These are phyloP conservation scores for Salvelinus sp. DNA, from an alignment of 2,113 vertebrate species.

Conservation along the genomic window DNA sequence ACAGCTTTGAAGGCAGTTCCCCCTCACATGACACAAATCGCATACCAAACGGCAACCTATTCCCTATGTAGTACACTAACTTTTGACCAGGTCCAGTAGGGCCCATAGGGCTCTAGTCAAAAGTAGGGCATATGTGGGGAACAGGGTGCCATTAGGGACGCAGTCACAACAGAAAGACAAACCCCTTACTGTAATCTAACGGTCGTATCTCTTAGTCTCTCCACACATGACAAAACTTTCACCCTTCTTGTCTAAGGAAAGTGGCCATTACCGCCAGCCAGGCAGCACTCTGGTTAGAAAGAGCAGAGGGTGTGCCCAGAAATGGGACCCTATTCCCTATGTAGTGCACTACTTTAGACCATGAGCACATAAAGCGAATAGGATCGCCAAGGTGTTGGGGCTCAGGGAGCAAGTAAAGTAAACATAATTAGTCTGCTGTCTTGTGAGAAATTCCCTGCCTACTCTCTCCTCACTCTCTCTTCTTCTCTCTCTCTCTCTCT, in stretches of 20 bases:
- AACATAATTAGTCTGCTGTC: constrained; percentile 61
- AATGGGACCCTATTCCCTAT: too few species aligned
- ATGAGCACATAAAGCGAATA: constrained; percentile 14
- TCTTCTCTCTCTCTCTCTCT: too few species aligned
- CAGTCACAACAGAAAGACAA: constrained; percentile 5
- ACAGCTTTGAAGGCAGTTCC: constrained; percentile 61
- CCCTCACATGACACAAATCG: background rate
- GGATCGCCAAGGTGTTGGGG: too few species aligned
- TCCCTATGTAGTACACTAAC: too few species aligned
- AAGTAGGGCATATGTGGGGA: too few species aligned
- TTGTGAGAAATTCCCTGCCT: constrained; percentile 41
- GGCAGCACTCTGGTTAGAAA: constrained; percentile 47
- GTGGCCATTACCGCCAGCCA: constrained; percentile 41
- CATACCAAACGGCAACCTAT: background rate
- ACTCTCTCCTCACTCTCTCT: too few species aligned
- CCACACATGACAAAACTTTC: background rate
- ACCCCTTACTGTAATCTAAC: background rate
- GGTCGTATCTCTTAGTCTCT: too few species aligned
- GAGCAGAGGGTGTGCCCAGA: background rate
- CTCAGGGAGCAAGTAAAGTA: constrained; percentile 20
- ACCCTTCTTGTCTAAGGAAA: constrained; percentile 29
- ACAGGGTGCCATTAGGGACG: background rate
- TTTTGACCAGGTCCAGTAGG: too few species aligned
- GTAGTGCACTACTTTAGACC: too few species aligned
- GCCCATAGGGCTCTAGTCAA: too few species aligned